A percentile compares a stretch with the other conserved stretches of the same genome.
phyloP scores from a whole-genome alignment of 2,113 vertebrate genomes.

The Microtus oregoni region DNA sequence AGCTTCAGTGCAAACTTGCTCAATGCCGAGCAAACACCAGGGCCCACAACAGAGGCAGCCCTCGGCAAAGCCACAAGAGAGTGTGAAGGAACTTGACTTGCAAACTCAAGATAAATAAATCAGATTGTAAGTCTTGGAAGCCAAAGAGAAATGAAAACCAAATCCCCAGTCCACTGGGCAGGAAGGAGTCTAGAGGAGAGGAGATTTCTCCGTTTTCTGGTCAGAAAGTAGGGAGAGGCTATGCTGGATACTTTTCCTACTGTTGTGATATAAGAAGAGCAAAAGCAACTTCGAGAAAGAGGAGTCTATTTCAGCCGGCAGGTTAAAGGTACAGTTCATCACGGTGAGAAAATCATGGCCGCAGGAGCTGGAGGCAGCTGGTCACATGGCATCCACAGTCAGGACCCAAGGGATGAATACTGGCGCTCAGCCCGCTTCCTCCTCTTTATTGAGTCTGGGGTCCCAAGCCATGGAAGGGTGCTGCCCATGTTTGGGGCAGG shows the following conservation, averaged over 20 bases:
- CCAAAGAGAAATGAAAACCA: slow-evolving; percentile 25
- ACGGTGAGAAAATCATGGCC: rapidly evolving
- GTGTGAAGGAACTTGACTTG: background rate
- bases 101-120: background rate
- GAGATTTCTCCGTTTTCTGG: background rate
- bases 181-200: background rate
- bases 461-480: background rate
- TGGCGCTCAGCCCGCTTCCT: background rate
- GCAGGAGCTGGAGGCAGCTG: background rate
- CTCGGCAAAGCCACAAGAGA: background rate
- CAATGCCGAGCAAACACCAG: background rate
- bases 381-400: background rate
- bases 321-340: background rate
- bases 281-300: background rate
- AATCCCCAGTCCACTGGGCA: background rate
- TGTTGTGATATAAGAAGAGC: background rate
- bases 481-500: too few relatives aligned
- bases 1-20: background rate
- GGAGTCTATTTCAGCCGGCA: background rate
- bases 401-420: background rate
- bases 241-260: background rate
- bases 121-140: background rate
- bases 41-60: background rate
- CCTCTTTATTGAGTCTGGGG: background rate
- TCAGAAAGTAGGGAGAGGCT: background rate